Evolutionary conservation across 2,797 vertebrate species (phyloP).

Genomic region (Betta splendens): DNA sequence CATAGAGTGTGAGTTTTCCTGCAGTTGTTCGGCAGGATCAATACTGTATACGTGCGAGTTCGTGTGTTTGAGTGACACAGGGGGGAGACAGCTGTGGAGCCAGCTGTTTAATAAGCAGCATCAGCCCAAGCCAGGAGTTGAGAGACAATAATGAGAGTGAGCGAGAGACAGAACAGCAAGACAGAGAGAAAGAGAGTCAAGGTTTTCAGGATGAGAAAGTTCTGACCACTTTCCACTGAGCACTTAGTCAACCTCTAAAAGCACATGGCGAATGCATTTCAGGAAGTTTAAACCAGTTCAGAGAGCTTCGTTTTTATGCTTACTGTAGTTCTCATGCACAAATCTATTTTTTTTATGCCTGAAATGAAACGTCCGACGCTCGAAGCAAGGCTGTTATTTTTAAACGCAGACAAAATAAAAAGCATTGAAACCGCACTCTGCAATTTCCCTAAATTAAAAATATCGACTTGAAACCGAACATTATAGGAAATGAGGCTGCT

Average conservation of each 20-base stretch:
- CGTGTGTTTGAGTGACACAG: constrained; percentile 3
- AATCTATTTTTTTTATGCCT: constrained; percentile 11
- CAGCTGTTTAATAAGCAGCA: constrained; percentile 45
- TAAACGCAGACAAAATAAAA: constrained; percentile 15
- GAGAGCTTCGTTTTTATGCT: constrained; percentile 24
- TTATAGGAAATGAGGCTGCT: constrained; percentile 18
- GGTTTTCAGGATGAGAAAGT: constrained; percentile 1
- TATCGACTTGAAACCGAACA: constrained; percentile 8
- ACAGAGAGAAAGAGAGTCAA: not conserved
- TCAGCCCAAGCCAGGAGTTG: constrained; percentile 25
- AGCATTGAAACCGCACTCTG: constrained; percentile 5
- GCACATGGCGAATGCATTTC: constrained; percentile 2
- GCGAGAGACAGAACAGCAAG: constrained; percentile 13
- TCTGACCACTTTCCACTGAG: not conserved
- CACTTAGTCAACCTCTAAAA: constrained; percentile 3
- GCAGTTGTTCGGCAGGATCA: not conserved
- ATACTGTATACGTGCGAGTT: constrained; percentile 4
- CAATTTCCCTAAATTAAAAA: constrained; percentile 22
- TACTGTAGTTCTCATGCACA: not conserved
- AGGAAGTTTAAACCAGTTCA: constrained; percentile 24
- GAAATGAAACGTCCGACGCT: constrained; percentile 13
- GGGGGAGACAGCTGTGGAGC: constrained; percentile 52
- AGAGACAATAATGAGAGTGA: constrained; percentile 61
- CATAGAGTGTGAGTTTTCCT: constrained; percentile 6
- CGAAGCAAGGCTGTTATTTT: constrained; percentile 13